Evolutionary conservation across 2,888 invertebrate species (phyloP), one percentile per base, ranked within the genome.

Genomic region (Tetropium fuscum): DNA sequence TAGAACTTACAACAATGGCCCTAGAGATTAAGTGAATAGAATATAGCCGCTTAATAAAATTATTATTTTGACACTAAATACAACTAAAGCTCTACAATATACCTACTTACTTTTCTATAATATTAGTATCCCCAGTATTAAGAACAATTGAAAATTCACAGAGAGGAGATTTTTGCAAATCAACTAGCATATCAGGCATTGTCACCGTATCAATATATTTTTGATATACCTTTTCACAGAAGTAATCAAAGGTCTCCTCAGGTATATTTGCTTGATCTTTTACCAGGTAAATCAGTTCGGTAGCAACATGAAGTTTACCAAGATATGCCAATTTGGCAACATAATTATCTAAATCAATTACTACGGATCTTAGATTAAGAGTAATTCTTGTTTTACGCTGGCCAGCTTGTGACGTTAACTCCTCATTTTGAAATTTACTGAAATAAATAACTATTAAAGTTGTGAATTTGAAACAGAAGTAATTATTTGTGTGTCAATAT

Each of bases 241-340:
- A 60, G 18, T 40, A 53, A 44, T 68, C 54, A 15, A 68, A 65
- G 10, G 53, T 57, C 5, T 63, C 59, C 40, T 64, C 60, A 1
- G 58, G 32, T 13, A 68, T 18, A 13, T 38, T 36, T 18, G 60
- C 55, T 38, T 66, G 58, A n/a, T 64, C 63, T 51, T 65, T 68
- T 11, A 65, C 55, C 13, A 73, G 57, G 58, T 59, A 68, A 30
- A 69, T 64, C 15, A 71, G 61, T 47, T 72, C 73, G 2, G 61
- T 53, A 8, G 61, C 63, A 34, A 66, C 47, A 43, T 73, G 70
- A 16, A 72, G 53, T 32, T 66, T 68, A 8, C 53, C 30, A 19
- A 73, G 55, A 55, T 69, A 73, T 1, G 53, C 56, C 22, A 72
- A 58, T 54, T 70, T 68, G 0, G 56, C 55, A 43, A 47, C 56